Evolutionary conservation across 2,888 invertebrate species (phyloP).

Genomic region (Acleris laterana): DNA sequence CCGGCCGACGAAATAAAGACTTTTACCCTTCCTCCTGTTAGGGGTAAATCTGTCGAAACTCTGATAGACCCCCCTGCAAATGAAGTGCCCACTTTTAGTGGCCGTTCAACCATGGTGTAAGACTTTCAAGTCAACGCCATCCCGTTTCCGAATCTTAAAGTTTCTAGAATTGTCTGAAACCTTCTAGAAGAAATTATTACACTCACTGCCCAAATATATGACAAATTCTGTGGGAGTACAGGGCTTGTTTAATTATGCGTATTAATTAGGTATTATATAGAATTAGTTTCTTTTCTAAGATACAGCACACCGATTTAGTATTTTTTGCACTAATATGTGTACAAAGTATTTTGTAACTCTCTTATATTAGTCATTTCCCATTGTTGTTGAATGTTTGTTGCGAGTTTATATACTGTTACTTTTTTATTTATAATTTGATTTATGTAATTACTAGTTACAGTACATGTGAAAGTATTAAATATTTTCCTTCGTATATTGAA

Average conservation of each 20-base stretch:
- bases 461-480: conserved; percentile 36
- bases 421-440: conserved; percentile 32
- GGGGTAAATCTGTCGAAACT: conserved; percentile 76
- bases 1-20: conserved; percentile 72
- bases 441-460: conserved; percentile 17
- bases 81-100: conserved; percentile 70
- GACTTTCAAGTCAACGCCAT: not conserved
- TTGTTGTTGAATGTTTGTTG: conserved; percentile 61
- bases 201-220: conserved; percentile 58
- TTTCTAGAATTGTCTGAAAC: not conserved
- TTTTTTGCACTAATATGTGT: conserved; percentile 50
- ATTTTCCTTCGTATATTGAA: conserved; percentile 37
- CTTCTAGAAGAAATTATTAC: conserved; percentile 13
- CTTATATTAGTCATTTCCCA: conserved; percentile 52
- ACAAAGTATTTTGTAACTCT: conserved; percentile 21
- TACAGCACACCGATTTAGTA: conserved; percentile 45
- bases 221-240: conserved; percentile 48
- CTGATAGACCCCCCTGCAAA: conserved; percentile 71
- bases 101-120: conserved; percentile 80
- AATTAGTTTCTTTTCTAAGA: conserved; percentile 19
- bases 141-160: conserved; percentile 12
- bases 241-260: conserved; percentile 31
- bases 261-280: conserved; percentile 14
- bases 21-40: conserved; percentile 71
- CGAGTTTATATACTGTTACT: conserved; percentile 39